phyloP scores from a whole-genome alignment of 30 jellyfish, hydroid and myxozoan genomes.

The Hydra vulgaris region DNA sequence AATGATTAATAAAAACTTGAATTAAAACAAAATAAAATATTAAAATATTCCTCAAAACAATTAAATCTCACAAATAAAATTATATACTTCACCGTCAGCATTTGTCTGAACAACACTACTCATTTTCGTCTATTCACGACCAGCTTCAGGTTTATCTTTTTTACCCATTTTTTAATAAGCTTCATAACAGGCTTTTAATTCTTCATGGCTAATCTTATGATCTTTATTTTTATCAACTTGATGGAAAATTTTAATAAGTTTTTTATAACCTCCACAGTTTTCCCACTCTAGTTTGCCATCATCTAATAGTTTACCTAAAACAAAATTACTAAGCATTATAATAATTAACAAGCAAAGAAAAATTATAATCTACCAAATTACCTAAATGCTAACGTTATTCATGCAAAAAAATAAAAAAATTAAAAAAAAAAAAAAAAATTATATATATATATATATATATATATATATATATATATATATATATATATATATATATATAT shows the following conservation, averaged over 20 bases:
- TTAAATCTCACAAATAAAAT: neutral
- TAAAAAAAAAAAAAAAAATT: too few relatives aligned
- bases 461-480: too few relatives aligned
- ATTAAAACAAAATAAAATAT: too few relatives aligned
- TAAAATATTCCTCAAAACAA: too few relatives aligned
- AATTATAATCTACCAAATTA: too few relatives aligned
- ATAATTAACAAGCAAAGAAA: neutral
- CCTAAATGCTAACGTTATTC: too few relatives aligned
- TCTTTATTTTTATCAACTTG: conserved; percentile 49
- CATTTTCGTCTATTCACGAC: conserved; percentile 73
- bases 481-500: too few relatives aligned
- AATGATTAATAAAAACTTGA: neutral
- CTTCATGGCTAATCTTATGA: conserved; percentile 48
- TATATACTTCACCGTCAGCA: neutral
- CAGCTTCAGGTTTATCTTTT: conserved; percentile 68
- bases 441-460: too few relatives aligned
- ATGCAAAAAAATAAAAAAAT: too few relatives aligned
- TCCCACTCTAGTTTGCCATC: conserved; percentile 61
- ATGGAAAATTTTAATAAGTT: conserved; percentile 56
- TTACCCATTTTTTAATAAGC: conserved; percentile 26
- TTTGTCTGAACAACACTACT: conserved; percentile 49
- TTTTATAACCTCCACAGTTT: conserved; percentile 64
- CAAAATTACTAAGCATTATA: neutral
- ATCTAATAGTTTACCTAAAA: conserved; percentile 53
- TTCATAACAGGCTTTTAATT: conserved; percentile 29